These are phyloP conservation scores for Polylopha cassiicola DNA, from an alignment of 2,888 invertebrate genomes.

Conservation along the genomic window DNA sequence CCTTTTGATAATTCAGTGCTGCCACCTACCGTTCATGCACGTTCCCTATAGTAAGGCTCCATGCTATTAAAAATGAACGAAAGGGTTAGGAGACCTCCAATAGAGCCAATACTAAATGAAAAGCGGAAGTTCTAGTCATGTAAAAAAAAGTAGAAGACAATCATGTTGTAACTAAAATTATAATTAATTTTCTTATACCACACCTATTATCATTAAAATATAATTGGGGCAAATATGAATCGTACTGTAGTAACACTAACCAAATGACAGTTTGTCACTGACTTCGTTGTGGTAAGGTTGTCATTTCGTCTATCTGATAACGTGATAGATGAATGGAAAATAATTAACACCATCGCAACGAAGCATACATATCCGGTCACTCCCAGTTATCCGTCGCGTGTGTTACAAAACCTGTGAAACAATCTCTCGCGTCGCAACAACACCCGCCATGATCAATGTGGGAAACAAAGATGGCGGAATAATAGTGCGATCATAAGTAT, in stretches of 20 bases:
- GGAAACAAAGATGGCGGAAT: slow-evolving; percentile 78
- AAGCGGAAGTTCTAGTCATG: no score
- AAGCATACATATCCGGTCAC: slow-evolving; percentile 40
- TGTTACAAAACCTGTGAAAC: slow-evolving; percentile 38
- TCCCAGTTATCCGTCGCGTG: slow-evolving; percentile 43
- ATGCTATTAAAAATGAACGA: no score
- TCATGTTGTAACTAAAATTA: no score
- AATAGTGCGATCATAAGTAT: slow-evolving; percentile 74
- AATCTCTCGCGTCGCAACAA: slow-evolving; percentile 43
- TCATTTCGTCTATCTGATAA: slow-evolving; percentile 68
- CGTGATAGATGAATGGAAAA: slow-evolving; percentile 72
- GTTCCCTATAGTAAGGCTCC: no score
- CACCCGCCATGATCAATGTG: slow-evolving; percentile 76
- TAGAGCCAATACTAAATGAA: no score
- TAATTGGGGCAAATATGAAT: background rate
- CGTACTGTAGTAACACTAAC: slow-evolving; percentile 20
- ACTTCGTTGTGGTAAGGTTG: slow-evolving; percentile 73
- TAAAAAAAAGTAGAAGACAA: no score
- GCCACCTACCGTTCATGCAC: no score
- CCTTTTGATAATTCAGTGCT: no score
- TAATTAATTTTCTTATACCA: background rate
- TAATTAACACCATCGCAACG: slow-evolving; percentile 65
- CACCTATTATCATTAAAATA: background rate
- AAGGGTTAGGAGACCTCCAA: no score
- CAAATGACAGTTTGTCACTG: slow-evolving; percentile 71